phyloP scores from a whole-genome alignment of 2,797 vertebrate genomes.

The Oophaga sylvatica region DNA sequence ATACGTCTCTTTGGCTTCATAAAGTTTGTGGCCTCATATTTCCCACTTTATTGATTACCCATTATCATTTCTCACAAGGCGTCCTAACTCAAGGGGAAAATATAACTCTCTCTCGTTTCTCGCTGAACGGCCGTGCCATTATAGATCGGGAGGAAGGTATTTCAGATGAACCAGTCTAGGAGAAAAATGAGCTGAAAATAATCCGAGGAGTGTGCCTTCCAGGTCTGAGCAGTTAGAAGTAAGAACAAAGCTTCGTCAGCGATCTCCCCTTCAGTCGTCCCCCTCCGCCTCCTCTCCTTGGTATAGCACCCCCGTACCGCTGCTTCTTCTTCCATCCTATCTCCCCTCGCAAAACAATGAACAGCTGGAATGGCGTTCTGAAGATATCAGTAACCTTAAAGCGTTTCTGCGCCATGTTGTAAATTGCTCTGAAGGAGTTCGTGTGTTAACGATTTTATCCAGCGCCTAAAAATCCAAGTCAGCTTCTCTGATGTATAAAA shows the following conservation, averaged over 20 bases:
- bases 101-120: constrained; percentile 96
- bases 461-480: constrained; percentile 38
- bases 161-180: constrained; percentile 93
- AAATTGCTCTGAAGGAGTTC: constrained; percentile 47
- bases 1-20: constrained; percentile 99
- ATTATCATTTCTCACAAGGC: constrained; percentile 99
- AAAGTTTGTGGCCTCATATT: constrained; percentile 99
- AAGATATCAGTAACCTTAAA: constrained; percentile 70
- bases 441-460: constrained; percentile 51
- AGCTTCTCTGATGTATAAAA: constrained; percentile 40
- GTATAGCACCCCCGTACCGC: constrained; percentile 40
- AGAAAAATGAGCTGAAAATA: constrained; percentile 98
- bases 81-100: constrained; percentile 99
- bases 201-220: constrained; percentile 88
- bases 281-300: constrained; percentile 50
- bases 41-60: constrained; percentile 99
- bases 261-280: constrained; percentile 65
- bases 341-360: constrained; percentile 69
- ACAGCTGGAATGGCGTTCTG: constrained; percentile 78
- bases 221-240: constrained; percentile 85
- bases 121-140: constrained; percentile 85
- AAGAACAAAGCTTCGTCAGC: constrained; percentile 85
- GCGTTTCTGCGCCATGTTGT: constrained; percentile 53
- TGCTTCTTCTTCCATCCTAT: constrained; percentile 39
- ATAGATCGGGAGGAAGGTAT: constrained; percentile 97